phyloP scores from a whole-genome alignment of 2,888 invertebrate genomes.

The Slavum lentiscoides region DNA sequence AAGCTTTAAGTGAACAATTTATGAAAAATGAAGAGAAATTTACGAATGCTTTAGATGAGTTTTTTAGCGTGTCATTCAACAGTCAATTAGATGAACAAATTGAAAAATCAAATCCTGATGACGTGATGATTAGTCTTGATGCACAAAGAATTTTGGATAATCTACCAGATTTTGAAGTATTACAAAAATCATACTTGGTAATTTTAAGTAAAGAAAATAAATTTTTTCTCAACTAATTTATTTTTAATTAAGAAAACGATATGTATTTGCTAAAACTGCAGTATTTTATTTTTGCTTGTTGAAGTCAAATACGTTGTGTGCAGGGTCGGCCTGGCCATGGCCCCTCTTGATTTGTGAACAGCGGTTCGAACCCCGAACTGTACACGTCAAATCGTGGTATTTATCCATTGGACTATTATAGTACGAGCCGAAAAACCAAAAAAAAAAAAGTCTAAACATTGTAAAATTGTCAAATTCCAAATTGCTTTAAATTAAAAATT shows the following conservation, averaged over 20 bases:
- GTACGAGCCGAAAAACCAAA: no score
- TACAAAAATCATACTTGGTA: conserved; percentile 56
- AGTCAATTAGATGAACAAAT: neutral
- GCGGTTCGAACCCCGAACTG: no score
- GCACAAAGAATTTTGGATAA: conserved; percentile 55
- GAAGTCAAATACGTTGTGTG: conserved; percentile 29
- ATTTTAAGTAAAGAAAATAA: conserved; percentile 49
- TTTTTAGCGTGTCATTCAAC: conserved; percentile 5
- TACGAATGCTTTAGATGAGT: conserved; percentile 8
- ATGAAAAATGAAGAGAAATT: neutral
- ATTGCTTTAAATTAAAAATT: no score
- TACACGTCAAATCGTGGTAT: no score
- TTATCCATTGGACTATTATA: no score
- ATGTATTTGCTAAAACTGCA: neutral
- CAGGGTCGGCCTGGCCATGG: no score
- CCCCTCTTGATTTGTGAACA: no score
- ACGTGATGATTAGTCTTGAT: conserved; percentile 54
- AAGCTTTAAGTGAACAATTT: conserved; percentile 7
- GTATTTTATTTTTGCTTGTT: conserved; percentile 8
- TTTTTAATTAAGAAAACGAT: neutral
- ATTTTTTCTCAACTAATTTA: conserved; percentile 20
- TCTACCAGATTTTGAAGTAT: conserved; percentile 56
- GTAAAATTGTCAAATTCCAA: no score
- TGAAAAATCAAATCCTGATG: neutral
- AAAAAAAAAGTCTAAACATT: no score